Base-by-base conservation (phyloP, 2,888 invertebrate species). In the Leptinotarsa juncta region DNA sequence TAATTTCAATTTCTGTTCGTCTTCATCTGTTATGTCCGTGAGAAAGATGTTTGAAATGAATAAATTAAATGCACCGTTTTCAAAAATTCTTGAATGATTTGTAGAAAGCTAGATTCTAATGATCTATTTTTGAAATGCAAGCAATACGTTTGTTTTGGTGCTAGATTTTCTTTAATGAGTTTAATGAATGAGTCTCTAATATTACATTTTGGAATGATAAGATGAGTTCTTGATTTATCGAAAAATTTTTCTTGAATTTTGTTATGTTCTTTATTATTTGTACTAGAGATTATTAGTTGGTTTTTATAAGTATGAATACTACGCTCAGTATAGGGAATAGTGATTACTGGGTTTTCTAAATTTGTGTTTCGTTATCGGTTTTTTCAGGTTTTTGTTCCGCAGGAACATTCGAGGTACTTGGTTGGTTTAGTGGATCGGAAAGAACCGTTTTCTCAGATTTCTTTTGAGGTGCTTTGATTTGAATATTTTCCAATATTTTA, bases 1-100 rank as follows among this genome's bases (percentile, higher is more conserved):
- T 18, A 80, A 66, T 73, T 62, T 78, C 62, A 42, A 7, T 65
- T 71, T 65, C 65, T 70, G 42, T 69, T 79, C 74, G 23, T 75
- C 72, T 57, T 74, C 65, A 62, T 78, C 65, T 26, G 70, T 70
- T 26, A 76, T 71, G 65, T 72, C 76, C 4, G 26, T 49, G 16
- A 70, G 62, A 23, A 62, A 14, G 12, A 16, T 32, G 32, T 60
- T 48, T 15, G 50, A 62, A 4, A 50, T 70, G 16, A 23, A n/a
- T 20, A 70, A 15, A 23, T 20, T 62, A 16, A 70, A 62, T 62
- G 60, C 62, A 32, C 32, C 32, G 32, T 32, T 32, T 32, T 10
- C 10, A 2, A 32, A 32, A 32, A 32, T 10, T 32, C 2, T 62
- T 70, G 70, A 16, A 70, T 18, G 16, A 62, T 12, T 26, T 49